Evolutionary conservation across 2,797 vertebrate species (phyloP).

Genomic region (Microchirus variegatus): DNA sequence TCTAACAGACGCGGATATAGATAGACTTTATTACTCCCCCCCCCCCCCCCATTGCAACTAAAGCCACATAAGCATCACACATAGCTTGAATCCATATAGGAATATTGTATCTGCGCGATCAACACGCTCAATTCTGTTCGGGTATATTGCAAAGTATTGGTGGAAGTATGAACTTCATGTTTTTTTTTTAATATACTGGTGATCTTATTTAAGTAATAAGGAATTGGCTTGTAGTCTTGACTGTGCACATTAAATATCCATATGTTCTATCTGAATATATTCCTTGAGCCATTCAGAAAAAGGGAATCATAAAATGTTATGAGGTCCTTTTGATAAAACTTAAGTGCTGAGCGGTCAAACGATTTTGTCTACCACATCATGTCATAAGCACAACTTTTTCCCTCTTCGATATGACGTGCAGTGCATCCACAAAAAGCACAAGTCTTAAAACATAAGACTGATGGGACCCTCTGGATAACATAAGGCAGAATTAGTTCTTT

Average conservation of each 20-base stretch:
- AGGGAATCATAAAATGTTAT: background rate
- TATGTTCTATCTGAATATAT: too few species aligned
- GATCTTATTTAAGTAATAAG: too few species aligned
- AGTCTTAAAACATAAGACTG: too few species aligned
- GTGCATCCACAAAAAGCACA: background rate
- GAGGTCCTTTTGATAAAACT: background rate
- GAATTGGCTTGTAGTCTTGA: too few species aligned
- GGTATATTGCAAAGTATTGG: too few species aligned
- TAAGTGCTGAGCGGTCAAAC: background rate
- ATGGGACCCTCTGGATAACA: constrained; percentile 35
- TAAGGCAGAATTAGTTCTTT: constrained; percentile 19
- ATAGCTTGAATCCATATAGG: constrained; percentile 29
- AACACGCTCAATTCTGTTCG: background rate
- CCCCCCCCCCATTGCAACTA: constrained; percentile 17
- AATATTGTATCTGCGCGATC: constrained; percentile 18
- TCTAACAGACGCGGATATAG: constrained; percentile 45
- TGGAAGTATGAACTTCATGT: too few species aligned
- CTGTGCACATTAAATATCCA: too few species aligned
- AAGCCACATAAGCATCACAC: constrained; percentile 33
- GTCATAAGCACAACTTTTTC: constrained; percentile 15
- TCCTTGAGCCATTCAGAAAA: background rate
- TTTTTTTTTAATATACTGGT: too few species aligned
- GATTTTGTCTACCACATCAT: constrained; percentile 1
- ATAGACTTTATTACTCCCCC: constrained; percentile 63
- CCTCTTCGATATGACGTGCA: background rate